Evolutionary conservation across 2,797 vertebrate species (phyloP), one percentile per base, ranked within the genome.

Genomic region (Pantherophis alleghaniensis): DNA sequence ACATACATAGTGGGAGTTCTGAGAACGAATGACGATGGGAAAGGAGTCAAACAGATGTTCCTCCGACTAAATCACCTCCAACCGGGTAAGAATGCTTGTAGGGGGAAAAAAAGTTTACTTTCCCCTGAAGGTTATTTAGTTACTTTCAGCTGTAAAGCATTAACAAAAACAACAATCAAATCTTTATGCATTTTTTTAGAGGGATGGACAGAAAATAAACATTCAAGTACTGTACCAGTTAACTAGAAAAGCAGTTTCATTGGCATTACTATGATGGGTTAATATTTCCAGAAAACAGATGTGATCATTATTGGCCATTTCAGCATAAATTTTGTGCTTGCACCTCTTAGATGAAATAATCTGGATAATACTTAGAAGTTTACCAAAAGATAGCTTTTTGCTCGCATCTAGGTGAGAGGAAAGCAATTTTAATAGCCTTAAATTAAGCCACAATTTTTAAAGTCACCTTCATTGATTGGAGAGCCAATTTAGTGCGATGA

Each of bases 101-200:
- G 74, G 56, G 56, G 37, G 61, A 93, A 92, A 20, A 93, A 92
- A 10, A 24, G 37, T 61, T 94, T 86, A 10, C 56, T 0, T 5
- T 11, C 88, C 93, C 86, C 93, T 91, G 1, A 42, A 91, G 87
- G 87, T 89, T 93, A 86, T 91, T 92, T 86, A 87, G 20, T 91
- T 93, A 20, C 92, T 89, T 92, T 56, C 61, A 79, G 51, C 93
- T 95, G 93, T 92, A 95, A 16, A 93, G 32, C 2, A 92, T 91
- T 95, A 92, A 79, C 91, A 89, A 90, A 93, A 87, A 20, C 88
- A 89, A 92, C 89, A 24, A 92, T 91, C 24, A 83, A 79, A 51
- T 91, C 90, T 60, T 26, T 0, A 16, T 42, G 63, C 26, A 12
- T 92, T 94, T 86, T 51, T 37, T 94, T 94, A 42, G 16, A 60